Evolutionary conservation across 2,113 vertebrate species (phyloP).

Genomic region (Atherinomorus stipes): DNA sequence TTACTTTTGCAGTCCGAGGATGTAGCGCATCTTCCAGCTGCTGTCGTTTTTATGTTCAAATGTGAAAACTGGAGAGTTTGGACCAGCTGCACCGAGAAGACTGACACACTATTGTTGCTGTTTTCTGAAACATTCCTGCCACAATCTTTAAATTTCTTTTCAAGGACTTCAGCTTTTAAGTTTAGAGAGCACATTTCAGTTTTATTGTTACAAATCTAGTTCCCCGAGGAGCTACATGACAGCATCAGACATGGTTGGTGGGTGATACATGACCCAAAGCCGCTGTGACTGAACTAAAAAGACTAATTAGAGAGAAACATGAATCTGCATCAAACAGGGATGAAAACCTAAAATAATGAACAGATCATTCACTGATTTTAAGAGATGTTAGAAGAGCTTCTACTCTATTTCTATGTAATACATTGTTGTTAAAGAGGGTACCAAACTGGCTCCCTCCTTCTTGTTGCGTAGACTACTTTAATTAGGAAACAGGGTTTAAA

Average conservation of each 20-base stretch:
- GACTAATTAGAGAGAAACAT: neutral
- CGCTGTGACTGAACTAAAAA: conserved; percentile 1
- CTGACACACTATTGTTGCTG: too few species aligned
- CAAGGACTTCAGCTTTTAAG: too few species aligned
- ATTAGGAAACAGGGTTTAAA: too few species aligned
- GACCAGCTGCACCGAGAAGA: neutral
- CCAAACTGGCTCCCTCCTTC: too few species aligned
- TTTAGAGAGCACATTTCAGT: neutral
- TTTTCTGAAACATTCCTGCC: too few species aligned
- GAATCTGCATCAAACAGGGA: neutral
- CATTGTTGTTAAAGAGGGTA: too few species aligned
- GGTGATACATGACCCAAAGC: conserved; percentile 28
- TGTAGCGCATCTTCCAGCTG: conserved; percentile 10
- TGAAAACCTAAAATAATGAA: neutral
- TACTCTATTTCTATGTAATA: too few species aligned
- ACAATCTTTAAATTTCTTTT: too few species aligned
- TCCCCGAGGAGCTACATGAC: conserved; percentile 1
- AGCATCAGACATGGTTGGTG: conserved; percentile 19
- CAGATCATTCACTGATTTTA: too few species aligned
- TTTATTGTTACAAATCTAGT: neutral
- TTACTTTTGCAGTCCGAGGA: neutral
- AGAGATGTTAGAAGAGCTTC: too few species aligned
- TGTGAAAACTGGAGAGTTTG: conserved; percentile 13
- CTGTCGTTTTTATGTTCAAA: conserved; percentile 21
- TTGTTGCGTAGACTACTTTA: too few species aligned